A percentile compares a stretch with the other conserved stretches of the same genome.
Evolutionary conservation across 2,113 vertebrate species (phyloP).

Genomic region (Elaphurus davidianus): DNA sequence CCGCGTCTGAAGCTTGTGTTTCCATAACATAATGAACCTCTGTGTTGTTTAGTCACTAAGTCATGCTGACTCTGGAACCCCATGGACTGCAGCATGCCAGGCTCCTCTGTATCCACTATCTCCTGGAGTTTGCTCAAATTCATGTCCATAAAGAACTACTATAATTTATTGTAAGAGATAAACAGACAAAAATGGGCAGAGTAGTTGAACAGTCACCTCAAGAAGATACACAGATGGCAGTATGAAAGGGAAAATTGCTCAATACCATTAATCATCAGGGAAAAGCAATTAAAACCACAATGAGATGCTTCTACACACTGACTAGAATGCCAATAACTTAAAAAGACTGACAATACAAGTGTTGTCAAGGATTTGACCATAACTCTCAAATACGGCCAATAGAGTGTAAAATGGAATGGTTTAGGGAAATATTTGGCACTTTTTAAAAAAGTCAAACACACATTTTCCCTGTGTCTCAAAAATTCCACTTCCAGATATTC

Average conservation of each 20-base stretch:
- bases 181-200: background rate
- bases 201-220: background rate
- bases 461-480: background rate
- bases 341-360: fast-evolving
- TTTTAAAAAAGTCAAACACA: background rate
- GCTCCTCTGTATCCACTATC: background rate
- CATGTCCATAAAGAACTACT: background rate
- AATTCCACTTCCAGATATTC: background rate
- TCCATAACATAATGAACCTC: background rate
- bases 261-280: too few relatives aligned
- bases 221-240: background rate
- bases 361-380: background rate
- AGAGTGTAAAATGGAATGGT: background rate
- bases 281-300: background rate
- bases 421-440: background rate
- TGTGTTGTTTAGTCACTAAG: fast-evolving
- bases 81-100: background rate
- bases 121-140: background rate
- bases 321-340: fast-evolving
- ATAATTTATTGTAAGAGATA: background rate
- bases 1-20: background rate
- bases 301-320: background rate
- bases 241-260: background rate
- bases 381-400: background rate
- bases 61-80: background rate